Evolutionary conservation across 1,140 invertebrate species (phyloP), one percentile per base, ranked within the genome.

Genomic region (Neotoxoptera formosana): DNA sequence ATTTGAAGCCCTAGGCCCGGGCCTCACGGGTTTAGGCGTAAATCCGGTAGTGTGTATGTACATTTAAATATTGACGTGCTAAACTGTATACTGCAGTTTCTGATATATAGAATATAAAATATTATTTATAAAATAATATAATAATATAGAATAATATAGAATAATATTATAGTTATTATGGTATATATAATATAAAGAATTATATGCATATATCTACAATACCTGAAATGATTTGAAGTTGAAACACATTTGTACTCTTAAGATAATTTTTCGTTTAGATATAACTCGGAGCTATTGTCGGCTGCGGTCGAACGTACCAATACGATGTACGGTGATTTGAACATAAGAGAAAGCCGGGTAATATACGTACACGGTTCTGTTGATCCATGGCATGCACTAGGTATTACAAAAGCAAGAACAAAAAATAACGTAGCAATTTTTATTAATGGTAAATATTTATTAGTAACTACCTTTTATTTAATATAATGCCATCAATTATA

Each of bases 351-450:
- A 0, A 96, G 96, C 3, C 96, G 97, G 94, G 97, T 98, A 36
- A 96, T 99, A 6, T 98, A 97, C 95, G 97, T 98, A 76, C 98
- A 99, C 95, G 98, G 98, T 90, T 97, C 97, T 4, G 97, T 99
- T 90, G 98, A 99, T 96, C 98, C 98, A 9, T 99, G 98, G 98
- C 98, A 99, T 96, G 97, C 97, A 7, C 95, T 99, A 53, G 97
- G 97, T 53, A 96, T 97, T n/a, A 96, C 95, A 3, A 95, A 96
- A 81, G 36, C 76, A n/a, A 88, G 67, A 30, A 83, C n/a, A 34
- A 34, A 36, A 83, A 92, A 92, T 48, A 92, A 93, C 7, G 97
- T 97, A n/a, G 97, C 97, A 14, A 97, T 98, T 94, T 97, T 94
- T 86, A 95, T 95, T 23, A 90, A 94, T 97, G 97, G 97, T 94